These are phyloP conservation scores for Enteromius radiatus DNA, from an alignment of 2,797 vertebrate species.

Conservation along the genomic window DNA sequence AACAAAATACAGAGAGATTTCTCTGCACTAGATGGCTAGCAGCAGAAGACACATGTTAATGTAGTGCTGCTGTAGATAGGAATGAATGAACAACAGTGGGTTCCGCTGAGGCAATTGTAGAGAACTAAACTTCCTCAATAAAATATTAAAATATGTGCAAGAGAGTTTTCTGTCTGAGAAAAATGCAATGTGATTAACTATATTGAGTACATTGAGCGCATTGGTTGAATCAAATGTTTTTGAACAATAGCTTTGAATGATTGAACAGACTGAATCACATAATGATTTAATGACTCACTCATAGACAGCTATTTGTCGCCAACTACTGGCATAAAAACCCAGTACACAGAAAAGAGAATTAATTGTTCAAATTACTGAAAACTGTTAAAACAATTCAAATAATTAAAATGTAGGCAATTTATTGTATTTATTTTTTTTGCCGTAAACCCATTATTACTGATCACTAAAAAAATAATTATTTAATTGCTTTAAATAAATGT, in stretches of 20 bases:
- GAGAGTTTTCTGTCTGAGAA: background rate
- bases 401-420: background rate
- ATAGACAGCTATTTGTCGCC: background rate
- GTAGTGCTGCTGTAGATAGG: background rate
- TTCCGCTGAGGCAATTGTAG: background rate
- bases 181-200: background rate
- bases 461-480: background rate
- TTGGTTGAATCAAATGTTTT: background rate
- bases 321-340: background rate
- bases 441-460: background rate
- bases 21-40: constrained; percentile 3
- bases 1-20: constrained; percentile 23
- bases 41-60: background rate
- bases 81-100: background rate
- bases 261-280: background rate
- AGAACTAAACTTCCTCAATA: background rate
- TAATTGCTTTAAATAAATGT: background rate
- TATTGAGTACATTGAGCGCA: background rate
- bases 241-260: background rate
- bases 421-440: background rate
- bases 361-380: background rate
- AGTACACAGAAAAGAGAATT: background rate
- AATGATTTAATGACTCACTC: background rate
- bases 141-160: background rate
- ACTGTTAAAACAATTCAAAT: background rate